Evolutionary conservation across 2,797 vertebrate genomes (phyloP).

Genomic region (Takifugu ocellatus): DNA sequence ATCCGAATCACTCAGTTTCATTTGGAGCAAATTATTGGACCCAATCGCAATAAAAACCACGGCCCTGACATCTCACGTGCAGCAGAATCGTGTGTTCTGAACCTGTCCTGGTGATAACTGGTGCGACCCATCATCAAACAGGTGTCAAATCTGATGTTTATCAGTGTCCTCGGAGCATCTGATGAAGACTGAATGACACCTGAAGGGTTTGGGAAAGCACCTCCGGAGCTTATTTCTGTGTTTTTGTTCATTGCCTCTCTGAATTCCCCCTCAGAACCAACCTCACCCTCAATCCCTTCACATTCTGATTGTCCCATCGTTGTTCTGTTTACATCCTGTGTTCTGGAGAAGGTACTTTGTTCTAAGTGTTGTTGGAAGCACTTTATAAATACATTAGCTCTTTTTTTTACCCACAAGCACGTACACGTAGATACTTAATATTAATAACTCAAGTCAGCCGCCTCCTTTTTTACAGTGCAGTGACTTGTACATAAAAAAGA

Average conservation of each 20-base stretch:
- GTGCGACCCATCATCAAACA: constrained; percentile 25
- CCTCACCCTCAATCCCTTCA: constrained; percentile 33
- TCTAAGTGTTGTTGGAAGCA: constrained; percentile 44
- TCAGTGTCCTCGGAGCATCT: constrained; percentile 33
- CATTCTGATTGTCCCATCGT: constrained; percentile 49
- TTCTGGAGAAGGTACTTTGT: constrained; percentile 50
- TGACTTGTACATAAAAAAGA: too few species aligned
- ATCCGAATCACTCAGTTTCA: background rate
- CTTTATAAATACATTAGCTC: constrained; percentile 36
- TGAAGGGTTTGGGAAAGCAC: constrained; percentile 42
- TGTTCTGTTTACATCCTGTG: constrained; percentile 49
- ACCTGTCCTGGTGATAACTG: constrained; percentile 6
- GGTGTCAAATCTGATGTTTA: constrained; percentile 45
- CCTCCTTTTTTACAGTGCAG: too few species aligned
- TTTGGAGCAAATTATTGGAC: constrained; percentile 5
- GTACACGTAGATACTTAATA: background rate
- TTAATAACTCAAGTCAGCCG: too few species aligned
- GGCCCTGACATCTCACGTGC: constrained; percentile 18
- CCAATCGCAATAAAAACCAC: constrained; percentile 7
- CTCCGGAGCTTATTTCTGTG: constrained; percentile 49
- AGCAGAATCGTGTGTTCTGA: constrained; percentile 16
- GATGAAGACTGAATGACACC: constrained; percentile 1
- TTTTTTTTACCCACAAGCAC: background rate
- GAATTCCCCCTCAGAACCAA: constrained; percentile 43
- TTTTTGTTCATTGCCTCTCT: constrained; percentile 43